Percentiles rank a stretch among this genome's conserved stretches.
These are phyloP conservation scores for Scaptodrosophila latifasciaeformis DNA, from an alignment of 2,888 invertebrate genomes.

Conservation along the genomic window DNA sequence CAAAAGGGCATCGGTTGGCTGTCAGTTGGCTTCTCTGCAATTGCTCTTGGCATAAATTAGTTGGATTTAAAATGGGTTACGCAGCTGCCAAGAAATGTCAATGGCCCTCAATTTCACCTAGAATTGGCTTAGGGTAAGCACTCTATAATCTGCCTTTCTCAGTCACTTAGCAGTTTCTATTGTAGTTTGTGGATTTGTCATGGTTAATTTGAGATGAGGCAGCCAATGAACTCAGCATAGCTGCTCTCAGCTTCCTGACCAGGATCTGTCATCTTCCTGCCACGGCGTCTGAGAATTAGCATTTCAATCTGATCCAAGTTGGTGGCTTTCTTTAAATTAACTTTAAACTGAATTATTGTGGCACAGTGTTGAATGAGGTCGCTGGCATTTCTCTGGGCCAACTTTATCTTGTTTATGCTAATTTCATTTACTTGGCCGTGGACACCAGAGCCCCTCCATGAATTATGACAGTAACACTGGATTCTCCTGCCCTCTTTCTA, in stretches of 20 bases:
- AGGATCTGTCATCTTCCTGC: not conserved
- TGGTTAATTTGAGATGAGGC: slow-evolving; percentile 17
- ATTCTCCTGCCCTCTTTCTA: slow-evolving; percentile 20
- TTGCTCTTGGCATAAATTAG: slow-evolving; percentile 65
- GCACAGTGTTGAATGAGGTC: slow-evolving; percentile 31
- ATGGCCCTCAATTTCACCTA: slow-evolving; percentile 33
- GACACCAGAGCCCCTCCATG: slow-evolving; percentile 22
- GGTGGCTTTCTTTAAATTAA: slow-evolving; percentile 25
- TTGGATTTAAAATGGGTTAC: slow-evolving; percentile 47
- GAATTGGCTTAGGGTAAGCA: slow-evolving; percentile 22
- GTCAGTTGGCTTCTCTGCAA: slow-evolving; percentile 13
- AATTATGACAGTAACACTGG: slow-evolving; percentile 61
- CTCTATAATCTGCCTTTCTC: slow-evolving; percentile 17
- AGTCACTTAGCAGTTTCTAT: slow-evolving; percentile 17
- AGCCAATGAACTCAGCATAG: not conserved
- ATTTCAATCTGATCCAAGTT: not conserved
- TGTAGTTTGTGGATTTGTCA: slow-evolving; percentile 15
- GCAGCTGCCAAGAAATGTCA: slow-evolving; percentile 22
- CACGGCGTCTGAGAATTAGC: not conserved
- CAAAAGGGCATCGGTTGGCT: not conserved
- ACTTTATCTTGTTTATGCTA: slow-evolving; percentile 49
- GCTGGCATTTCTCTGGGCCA: not conserved
- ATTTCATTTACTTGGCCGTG: slow-evolving; percentile 35
- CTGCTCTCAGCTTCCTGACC: not conserved
- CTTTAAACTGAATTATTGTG: slow-evolving; percentile 44